Base-by-base conservation (phyloP, 2,113 vertebrate genomes). In the Actenoides lindsayi region DNA sequence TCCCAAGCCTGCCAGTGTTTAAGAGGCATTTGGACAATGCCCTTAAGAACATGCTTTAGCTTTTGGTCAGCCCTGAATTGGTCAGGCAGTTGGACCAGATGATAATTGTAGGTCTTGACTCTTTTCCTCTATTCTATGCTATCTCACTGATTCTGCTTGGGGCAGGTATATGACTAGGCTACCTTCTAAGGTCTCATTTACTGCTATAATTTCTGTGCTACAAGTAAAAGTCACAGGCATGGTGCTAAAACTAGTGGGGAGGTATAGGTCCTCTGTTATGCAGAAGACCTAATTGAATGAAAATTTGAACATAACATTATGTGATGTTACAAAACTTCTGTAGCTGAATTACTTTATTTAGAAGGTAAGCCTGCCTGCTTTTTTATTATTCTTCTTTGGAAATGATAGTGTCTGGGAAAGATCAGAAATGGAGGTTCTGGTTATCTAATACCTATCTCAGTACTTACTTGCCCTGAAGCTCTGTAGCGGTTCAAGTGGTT, bases 391-490 rank as follows among this genome's bases (percentile, higher is more conserved):
- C 14, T 68, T 62, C 57, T 95, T 80, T 95, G 14, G 9, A 78
- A 91, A 86, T 48, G 24, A 53, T 73, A 24, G 69, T 39, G 44
- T 62, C 89, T 96, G 87, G 65, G 46, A 94, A 87, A 92, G 69
- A 96, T 79, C 77, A 96, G 74, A 91, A 96, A 89, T 53, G 13
- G 81, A 93, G 35, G 74, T 87, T 91, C 83, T 89, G 41, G 89
- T 96, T 97, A 97, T 97, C 96, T 96, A 97, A 97, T 96, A 93
- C 96, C 96, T 95, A 97, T 97, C 96, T 97, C 93, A 4, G 96
- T 85, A 95, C 96, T 96, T 93, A 85, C 89, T 39, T 96, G 94
- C 96, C 95, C 94, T 85, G 86, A 65, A 97, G 96, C 94, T 37
- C 44, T 96, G 57, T 48, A 82, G 74, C 81, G 82, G 57, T 87